Percentiles rank a stretch among this genome's conserved stretches.
These are phyloP conservation scores for Dynastes tityus DNA, from an alignment of 2,888 invertebrate genomes.

Conservation along the genomic window DNA sequence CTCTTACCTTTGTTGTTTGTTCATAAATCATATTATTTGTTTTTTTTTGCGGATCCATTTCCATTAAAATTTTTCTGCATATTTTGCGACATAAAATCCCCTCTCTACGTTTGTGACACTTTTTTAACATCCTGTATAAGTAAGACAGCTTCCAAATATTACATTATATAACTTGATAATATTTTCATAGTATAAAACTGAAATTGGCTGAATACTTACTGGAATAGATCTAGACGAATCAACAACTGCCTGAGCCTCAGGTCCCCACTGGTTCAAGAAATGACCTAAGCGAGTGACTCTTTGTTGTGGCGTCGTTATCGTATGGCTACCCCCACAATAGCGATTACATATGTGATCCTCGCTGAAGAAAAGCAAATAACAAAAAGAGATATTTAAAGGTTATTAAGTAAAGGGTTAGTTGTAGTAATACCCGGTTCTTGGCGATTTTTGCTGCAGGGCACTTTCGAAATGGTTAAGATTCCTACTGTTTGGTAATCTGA, in stretches of 20 bases:
- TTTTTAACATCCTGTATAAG: too few species aligned
- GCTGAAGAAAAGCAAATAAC: slow-evolving; percentile 53
- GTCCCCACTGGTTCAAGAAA: slow-evolving; percentile 79
- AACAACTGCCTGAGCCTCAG: slow-evolving; percentile 67
- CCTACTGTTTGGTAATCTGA: slow-evolving; percentile 66
- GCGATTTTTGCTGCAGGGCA: slow-evolving; percentile 61
- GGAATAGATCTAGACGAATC: background rate
- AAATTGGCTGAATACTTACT: background rate
- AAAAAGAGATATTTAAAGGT: background rate
- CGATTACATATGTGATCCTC: slow-evolving; percentile 77
- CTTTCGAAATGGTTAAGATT: slow-evolving; percentile 63
- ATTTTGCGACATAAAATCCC: too few species aligned
- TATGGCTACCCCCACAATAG: slow-evolving; percentile 87
- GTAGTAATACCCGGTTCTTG: slow-evolving; percentile 43
- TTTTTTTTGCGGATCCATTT: too few species aligned
- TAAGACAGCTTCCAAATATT: too few species aligned
- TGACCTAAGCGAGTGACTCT: slow-evolving; percentile 79
- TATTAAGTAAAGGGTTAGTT: background rate
- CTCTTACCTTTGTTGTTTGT: too few species aligned
- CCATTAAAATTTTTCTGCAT: too few species aligned
- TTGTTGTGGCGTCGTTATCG: slow-evolving; percentile 81
- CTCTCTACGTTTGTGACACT: too few species aligned
- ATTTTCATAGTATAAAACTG: background rate
- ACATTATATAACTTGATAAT: too few species aligned
- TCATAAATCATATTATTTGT: too few species aligned